A percentile compares a stretch with the other conserved stretches of the same genome.
phyloP scores from a whole-genome alignment of 2,113 vertebrate species.

The Trogon melanurus region DNA sequence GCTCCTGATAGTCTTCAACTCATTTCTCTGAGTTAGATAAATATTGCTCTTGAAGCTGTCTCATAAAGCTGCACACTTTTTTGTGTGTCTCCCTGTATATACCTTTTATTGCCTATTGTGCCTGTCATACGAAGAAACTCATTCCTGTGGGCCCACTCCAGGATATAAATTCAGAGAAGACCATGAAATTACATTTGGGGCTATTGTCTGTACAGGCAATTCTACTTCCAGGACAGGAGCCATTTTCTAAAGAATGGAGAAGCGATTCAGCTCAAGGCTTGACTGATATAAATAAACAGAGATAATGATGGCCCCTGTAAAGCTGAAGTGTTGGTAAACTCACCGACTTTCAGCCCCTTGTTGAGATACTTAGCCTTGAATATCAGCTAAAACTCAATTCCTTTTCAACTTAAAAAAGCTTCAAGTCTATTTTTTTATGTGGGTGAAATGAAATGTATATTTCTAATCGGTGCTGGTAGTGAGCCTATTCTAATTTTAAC shows the following conservation, averaged over 20 bases:
- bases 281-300: background rate
- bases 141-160: background rate
- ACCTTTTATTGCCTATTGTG: background rate
- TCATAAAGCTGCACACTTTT: background rate
- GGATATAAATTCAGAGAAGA: background rate
- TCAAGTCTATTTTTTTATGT: background rate
- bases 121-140: background rate
- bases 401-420: background rate
- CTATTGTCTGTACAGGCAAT: background rate
- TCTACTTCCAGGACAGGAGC: background rate
- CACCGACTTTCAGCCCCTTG: background rate
- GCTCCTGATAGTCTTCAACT: background rate
- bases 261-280: background rate
- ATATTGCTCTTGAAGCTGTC: background rate
- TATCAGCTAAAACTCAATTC: background rate
- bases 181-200: background rate
- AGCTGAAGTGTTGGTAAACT: background rate
- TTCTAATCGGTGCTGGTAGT: background rate
- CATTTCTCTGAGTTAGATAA: background rate
- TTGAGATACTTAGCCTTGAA: background rate
- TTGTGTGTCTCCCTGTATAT: background rate
- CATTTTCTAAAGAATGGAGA: background rate
- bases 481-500: background rate
- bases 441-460: background rate
- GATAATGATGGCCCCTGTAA: background rate